Evolutionary conservation across 2,797 vertebrate species (phyloP).

Genomic region (Acanthurus tractus): DNA sequence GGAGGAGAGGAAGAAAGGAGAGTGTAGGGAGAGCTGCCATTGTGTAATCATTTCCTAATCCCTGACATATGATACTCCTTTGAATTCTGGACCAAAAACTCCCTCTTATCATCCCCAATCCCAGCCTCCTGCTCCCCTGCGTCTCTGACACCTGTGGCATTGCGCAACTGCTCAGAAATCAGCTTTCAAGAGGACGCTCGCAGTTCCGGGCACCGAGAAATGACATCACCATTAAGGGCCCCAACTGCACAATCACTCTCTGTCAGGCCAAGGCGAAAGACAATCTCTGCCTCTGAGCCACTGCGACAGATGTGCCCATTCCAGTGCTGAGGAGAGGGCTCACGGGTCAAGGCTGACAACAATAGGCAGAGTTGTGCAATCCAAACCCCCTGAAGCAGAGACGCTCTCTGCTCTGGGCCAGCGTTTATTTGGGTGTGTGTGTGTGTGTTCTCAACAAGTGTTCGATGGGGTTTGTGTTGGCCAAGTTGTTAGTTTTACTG

Average conservation of each 20-base stretch:
- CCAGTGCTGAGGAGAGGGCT: constrained; percentile 72
- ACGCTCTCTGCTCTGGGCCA: constrained; percentile 38
- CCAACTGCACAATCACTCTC: constrained; percentile 77
- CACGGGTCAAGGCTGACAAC: constrained; percentile 79
- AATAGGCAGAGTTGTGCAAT: constrained; percentile 82
- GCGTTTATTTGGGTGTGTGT: constrained; percentile 12
- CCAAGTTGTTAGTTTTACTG: constrained; percentile 46
- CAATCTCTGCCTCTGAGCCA: constrained; percentile 80
- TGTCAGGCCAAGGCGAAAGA: constrained; percentile 75
- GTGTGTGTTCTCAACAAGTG: constrained; percentile 31
- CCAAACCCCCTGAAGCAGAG: constrained; percentile 70
- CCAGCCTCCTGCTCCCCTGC: constrained; percentile 29
- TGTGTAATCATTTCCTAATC: constrained; percentile 77
- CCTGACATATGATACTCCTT: constrained; percentile 76
- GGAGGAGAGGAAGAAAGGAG: not conserved
- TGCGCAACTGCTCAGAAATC: constrained; percentile 78
- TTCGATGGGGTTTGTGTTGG: constrained; percentile 41
- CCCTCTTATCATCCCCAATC: constrained; percentile 32
- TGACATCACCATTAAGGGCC: constrained; percentile 78
- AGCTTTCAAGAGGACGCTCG: constrained; percentile 61
- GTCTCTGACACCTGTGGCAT: constrained; percentile 80
- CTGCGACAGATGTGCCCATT: constrained; percentile 80
- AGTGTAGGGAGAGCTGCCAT: constrained; percentile 49
- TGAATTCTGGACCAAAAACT: constrained; percentile 57
- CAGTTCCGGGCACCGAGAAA: constrained; percentile 66